A percentile compares a stretch with the other conserved stretches of the same genome.
phyloP scores from a whole-genome alignment of 2,888 invertebrate genomes.

The Piscicola geometra region DNA sequence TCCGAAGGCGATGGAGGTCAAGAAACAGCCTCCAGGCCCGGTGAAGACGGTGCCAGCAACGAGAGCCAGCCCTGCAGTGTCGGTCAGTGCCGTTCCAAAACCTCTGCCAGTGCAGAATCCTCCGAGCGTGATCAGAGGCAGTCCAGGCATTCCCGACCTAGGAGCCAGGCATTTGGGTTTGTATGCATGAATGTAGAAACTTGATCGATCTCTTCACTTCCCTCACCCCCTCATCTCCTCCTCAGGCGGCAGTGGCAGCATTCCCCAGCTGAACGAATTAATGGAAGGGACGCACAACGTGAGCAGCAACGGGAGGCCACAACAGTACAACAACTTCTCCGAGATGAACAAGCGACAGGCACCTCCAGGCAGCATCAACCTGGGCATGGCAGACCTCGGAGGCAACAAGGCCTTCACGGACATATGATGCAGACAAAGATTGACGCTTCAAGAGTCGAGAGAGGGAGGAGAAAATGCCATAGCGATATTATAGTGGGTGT shows the following conservation, averaged over 20 bases:
- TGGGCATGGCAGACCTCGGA: conserved; percentile 25
- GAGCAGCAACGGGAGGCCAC: not conserved
- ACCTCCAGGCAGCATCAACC: not conserved
- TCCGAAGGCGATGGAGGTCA: not conserved
- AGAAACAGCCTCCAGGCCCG: not conserved
- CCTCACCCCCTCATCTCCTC: not conserved
- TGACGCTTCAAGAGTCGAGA: not conserved
- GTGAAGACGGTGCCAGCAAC: not conserved
- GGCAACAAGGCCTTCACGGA: not conserved
- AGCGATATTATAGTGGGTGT: no score
- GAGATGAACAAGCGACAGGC: not conserved
- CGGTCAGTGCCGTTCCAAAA: not conserved
- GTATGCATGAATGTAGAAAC: no score
- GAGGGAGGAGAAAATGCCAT: no score
- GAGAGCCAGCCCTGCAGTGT: not conserved
- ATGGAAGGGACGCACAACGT: not conserved
- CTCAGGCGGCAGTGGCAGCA: conserved; percentile 28
- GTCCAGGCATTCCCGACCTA: conserved; percentile 25
- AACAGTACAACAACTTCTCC: conserved; percentile 11
- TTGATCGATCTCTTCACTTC: not conserved
- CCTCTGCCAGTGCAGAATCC: not conserved
- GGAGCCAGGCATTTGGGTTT: conserved; percentile 19
- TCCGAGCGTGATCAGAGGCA: not conserved
- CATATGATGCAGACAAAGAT: conserved; percentile 19
- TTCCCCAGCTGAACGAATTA: conserved; percentile 24